Evolutionary conservation across 2,113 vertebrate species (phyloP).

Genomic region (Hypomesus transpacificus): DNA sequence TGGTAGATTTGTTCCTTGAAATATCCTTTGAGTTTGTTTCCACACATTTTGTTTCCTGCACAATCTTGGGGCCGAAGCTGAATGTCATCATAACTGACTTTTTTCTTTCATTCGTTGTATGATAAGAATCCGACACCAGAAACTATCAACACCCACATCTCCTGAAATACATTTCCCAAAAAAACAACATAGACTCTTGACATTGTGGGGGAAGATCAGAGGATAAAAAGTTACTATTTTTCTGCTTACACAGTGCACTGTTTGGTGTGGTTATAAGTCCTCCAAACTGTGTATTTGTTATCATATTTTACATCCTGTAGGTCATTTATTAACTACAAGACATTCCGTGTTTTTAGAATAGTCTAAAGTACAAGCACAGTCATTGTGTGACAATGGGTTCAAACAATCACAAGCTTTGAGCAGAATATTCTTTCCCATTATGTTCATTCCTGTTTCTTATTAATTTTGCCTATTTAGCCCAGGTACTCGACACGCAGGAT

Average conservation of each 20-base stretch:
- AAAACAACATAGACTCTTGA: slow-evolving; percentile 7
- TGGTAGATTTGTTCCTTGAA: slow-evolving; percentile 8
- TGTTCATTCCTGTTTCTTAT: background rate
- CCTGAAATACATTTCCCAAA: background rate
- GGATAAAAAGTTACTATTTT: background rate
- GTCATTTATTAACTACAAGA: background rate
- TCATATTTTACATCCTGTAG: too few species aligned
- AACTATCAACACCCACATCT: slow-evolving; percentile 8
- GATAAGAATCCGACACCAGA: background rate
- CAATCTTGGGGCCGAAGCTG: background rate
- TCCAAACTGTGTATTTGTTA: too few species aligned
- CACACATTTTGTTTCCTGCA: slow-evolving; percentile 1
- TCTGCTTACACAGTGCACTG: background rate
- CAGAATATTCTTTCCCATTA: background rate
- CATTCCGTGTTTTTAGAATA: background rate
- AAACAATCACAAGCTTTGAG: background rate
- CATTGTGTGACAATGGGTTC: background rate
- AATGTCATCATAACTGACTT: background rate
- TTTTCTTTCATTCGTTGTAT: background rate
- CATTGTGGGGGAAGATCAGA: slow-evolving; percentile 2
- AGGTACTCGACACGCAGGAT: background rate
- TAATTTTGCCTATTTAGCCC: background rate
- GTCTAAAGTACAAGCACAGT: background rate
- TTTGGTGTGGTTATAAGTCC: background rate
- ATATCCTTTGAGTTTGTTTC: slow-evolving; percentile 7